These are phyloP conservation scores for Spilarctia lutea DNA, from an alignment of 2,888 invertebrate species.

Conservation along the genomic window DNA sequence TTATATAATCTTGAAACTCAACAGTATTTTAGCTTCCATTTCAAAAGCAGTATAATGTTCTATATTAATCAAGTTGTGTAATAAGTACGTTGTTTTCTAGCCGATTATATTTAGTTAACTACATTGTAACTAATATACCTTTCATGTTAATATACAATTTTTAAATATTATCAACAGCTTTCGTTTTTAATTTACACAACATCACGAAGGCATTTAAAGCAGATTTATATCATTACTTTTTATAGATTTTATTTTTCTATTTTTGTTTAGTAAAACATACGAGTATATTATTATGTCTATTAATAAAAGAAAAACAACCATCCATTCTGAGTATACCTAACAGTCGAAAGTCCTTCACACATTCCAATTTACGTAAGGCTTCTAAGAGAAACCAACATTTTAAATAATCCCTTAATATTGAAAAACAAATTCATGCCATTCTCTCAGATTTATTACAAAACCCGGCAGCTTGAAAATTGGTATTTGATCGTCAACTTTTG, in stretches of 20 bases:
- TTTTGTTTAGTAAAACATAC: too few relatives aligned
- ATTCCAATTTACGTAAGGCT: not conserved
- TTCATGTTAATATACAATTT: constrained; percentile 20
- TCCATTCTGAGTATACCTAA: not conserved
- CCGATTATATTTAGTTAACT: constrained; percentile 42
- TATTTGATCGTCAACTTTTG: not conserved
- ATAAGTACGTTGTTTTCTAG: constrained; percentile 39
- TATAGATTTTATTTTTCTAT: not conserved
- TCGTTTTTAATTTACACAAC: constrained; percentile 4
- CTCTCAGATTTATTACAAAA: not conserved
- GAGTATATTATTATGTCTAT: too few relatives aligned
- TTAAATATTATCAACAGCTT: constrained; percentile 5
- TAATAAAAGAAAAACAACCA: not conserved
- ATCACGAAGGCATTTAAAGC: not conserved
- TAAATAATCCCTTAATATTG: not conserved
- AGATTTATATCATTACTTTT: not conserved
- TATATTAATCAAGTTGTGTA: constrained; percentile 34
- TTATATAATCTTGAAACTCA: constrained; percentile 29
- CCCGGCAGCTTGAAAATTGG: not conserved
- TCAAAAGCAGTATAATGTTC: constrained; percentile 28
- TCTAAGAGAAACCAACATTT: not conserved
- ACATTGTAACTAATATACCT: constrained; percentile 25
- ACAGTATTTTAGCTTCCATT: constrained; percentile 30
- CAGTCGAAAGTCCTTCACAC: not conserved
- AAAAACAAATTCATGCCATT: not conserved